phyloP scores from a whole-genome alignment of 2,888 invertebrate species.

The Dicycla oo region DNA sequence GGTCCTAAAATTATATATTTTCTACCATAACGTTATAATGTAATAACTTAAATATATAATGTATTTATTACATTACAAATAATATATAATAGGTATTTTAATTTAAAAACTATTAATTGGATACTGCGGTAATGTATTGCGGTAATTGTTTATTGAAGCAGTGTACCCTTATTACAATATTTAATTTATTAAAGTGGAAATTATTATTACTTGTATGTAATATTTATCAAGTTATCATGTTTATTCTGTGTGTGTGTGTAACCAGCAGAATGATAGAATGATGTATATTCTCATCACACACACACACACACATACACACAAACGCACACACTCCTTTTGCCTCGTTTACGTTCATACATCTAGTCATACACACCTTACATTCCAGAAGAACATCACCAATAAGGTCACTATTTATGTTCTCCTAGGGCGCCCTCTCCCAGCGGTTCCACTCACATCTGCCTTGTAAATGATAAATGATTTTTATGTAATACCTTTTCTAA shows the following conservation, averaged over 20 bases:
- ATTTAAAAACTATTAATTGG: conserved; percentile 9
- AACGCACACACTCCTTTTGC: too few relatives aligned
- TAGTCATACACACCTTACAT: too few relatives aligned
- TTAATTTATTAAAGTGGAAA: neutral
- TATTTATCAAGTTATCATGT: neutral
- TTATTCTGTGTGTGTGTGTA: conserved; percentile 6
- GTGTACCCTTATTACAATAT: conserved; percentile 9
- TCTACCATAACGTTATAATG: neutral
- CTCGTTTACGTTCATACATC: too few relatives aligned
- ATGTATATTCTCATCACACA: neutral
- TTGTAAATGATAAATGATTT: too few relatives aligned
- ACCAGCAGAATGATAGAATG: too few relatives aligned
- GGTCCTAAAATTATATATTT: too few relatives aligned
- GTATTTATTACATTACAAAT: conserved; percentile 9
- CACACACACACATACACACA: too few relatives aligned
- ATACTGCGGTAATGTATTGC: neutral
- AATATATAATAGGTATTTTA: neutral
- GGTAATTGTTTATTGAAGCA: neutral
- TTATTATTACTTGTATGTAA: neutral
- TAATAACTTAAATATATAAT: neutral
- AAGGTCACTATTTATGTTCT: too few relatives aligned
- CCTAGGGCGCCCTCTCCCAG: too few relatives aligned
- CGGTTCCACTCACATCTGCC: too few relatives aligned
- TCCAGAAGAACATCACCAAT: too few relatives aligned
- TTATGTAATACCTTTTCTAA: too few relatives aligned